Evolutionary conservation across 2,797 vertebrate species (phyloP).

Genomic region (Gouania willdenowi): DNA sequence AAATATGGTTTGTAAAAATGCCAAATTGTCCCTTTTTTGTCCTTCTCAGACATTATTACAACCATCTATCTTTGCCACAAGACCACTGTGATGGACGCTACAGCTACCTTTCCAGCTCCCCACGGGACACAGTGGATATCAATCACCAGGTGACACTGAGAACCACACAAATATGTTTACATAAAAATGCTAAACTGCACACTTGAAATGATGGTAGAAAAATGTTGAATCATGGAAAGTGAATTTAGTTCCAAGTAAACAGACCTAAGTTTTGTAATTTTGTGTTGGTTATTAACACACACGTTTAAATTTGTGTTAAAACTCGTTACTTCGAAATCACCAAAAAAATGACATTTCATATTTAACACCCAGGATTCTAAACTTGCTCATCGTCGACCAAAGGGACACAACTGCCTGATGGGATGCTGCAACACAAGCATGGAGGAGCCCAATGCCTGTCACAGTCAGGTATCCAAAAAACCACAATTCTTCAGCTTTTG

Average conservation of each 20-base stretch:
- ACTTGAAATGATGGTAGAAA: too few relatives aligned
- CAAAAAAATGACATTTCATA: too few relatives aligned
- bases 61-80: conserved; percentile 70
- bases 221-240: too few relatives aligned
- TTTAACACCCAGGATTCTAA: conserved; percentile 67
- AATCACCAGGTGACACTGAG: conserved; percentile 53
- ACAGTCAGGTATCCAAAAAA: conserved; percentile 69
- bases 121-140: conserved; percentile 69
- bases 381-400: conserved; percentile 36
- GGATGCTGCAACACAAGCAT: conserved; percentile 72
- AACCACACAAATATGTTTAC: background rate
- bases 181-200: too few relatives aligned
- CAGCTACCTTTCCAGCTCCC: conserved; percentile 68
- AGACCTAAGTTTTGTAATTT: too few relatives aligned
- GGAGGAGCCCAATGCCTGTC: conserved; percentile 69
- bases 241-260: too few relatives aligned
- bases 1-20: background rate
- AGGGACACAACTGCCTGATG: conserved; percentile 71
- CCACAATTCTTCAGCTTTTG: too few relatives aligned
- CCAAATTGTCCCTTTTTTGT: conserved; percentile 2
- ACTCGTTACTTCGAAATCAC: too few relatives aligned
- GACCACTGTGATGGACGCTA: conserved; percentile 67
- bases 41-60: conserved; percentile 63
- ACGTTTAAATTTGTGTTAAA: too few relatives aligned
- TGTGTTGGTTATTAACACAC: too few relatives aligned